Evolutionary conservation across 2,113 vertebrate species (phyloP), one percentile per base, ranked within the genome.

Genomic region (Aramus guarauna): DNA sequence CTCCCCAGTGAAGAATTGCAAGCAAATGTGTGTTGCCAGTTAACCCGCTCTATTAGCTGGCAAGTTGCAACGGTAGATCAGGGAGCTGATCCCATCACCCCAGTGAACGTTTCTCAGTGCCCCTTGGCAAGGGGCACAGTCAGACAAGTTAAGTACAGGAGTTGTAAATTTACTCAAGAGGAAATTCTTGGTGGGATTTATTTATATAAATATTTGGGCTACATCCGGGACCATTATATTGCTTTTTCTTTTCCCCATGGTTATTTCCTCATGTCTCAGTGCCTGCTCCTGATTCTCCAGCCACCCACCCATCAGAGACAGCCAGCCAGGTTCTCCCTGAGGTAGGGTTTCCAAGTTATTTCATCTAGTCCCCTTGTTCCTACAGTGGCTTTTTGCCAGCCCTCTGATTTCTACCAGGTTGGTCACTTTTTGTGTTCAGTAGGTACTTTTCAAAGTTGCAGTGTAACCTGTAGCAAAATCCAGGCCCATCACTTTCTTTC

Each of bases 1-100:
- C 64, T 66, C 9, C 29, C 32, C 67, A 45, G 9, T 0, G 0
- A 76, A 22, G 7, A 59, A 11, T 6, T 16, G 2, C 34, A 76
- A 79, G 48, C 48, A 15, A 71, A 20, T 5, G 4, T 3, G 6
- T 39, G 15, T 5, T 43, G 53, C 30, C 18, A 29, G 12, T 12
- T 8, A 34, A 37, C 4, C 9, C 15, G 4, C 7, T 12, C 4
- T 2, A 18, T 23, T 9, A 41, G 52, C 37, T 47, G 32, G 17
- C 4, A 81, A 71, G 22, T 24, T 45, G n/a, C 26, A 53, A 43
- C 3, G 41, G 60, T 30, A 81, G 91, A 63, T 10, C 26, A 12
- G 17, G 39, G 8, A 75, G 26, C 27, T 27, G 48, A 92, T 39
- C 37, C 45, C 37, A n/a, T 58, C 63, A 82, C 23, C 47, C 18